Percentiles rank a stretch among this genome's conserved stretches.
Conservation (phyloP, 2,113 vertebrate species). For the Bombycilla garrulus region DNA sequence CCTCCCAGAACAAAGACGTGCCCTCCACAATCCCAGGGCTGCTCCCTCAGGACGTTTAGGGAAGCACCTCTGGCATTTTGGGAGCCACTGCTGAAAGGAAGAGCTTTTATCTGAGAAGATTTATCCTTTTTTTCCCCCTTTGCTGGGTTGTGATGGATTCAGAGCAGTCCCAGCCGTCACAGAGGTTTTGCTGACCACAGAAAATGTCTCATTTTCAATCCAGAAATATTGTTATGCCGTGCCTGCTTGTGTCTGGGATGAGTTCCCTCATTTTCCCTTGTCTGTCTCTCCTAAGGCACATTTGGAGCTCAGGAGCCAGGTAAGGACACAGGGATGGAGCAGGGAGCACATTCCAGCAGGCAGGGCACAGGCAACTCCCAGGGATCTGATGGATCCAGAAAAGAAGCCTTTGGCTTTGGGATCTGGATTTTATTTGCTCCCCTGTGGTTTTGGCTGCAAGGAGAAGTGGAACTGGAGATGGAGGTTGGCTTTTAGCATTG, state of each 20-base stretch:
- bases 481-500: background rate
- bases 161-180: fast-evolving
- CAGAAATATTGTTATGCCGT: background rate
- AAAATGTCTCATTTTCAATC: background rate
- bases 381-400: background rate
- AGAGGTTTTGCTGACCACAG: background rate
- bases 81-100: background rate
- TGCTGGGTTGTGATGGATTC: background rate
- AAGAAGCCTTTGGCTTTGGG: background rate
- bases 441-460: background rate
- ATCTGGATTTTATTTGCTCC: background rate
- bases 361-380: too few relatives aligned
- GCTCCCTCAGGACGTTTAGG: background rate
- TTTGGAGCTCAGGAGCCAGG: background rate
- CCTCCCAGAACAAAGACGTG: background rate
- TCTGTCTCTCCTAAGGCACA: background rate
- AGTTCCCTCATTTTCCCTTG: background rate
- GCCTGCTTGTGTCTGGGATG: background rate
- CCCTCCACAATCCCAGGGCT: fast-evolving
- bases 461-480: background rate
- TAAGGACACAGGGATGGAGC: background rate
- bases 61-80: background rate
- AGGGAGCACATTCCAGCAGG: background rate
- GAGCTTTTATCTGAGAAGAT: fast-evolving
- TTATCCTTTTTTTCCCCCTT: background rate